phyloP scores from a whole-genome alignment of 2,113 vertebrate species.

The Nicator chloris region DNA sequence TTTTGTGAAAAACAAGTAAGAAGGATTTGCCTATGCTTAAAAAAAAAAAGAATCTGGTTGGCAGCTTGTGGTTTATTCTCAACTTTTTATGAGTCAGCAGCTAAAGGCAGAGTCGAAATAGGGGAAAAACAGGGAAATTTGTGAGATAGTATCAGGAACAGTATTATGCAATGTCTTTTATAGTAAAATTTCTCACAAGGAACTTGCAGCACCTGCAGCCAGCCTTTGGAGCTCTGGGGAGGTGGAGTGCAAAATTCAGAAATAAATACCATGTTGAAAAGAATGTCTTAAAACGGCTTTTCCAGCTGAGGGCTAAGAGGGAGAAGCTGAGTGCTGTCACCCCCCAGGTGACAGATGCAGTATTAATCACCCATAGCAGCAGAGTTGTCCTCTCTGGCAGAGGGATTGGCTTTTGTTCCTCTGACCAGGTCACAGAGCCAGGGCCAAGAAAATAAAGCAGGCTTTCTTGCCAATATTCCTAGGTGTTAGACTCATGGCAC shows the following conservation, averaged over 20 bases:
- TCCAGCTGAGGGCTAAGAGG: neutral
- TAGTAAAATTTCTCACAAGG: conserved; percentile 22
- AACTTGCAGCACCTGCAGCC: conserved; percentile 30
- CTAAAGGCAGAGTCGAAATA: neutral
- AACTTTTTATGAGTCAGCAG: conserved; percentile 45
- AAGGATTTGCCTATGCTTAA: neutral
- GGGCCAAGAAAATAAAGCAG: conserved; percentile 29
- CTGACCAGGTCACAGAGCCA: conserved; percentile 42
- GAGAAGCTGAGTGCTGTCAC: neutral
- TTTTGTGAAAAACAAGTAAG: conserved; percentile 8
- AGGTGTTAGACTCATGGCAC: conserved; percentile 26
- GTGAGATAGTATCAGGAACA: neutral
- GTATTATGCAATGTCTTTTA: neutral
- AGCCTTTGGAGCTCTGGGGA: conserved; percentile 9
- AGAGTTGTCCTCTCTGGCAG: neutral
- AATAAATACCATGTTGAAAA: neutral
- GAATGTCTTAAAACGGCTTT: neutral
- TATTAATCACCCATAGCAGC: conserved; percentile 7
- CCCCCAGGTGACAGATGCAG: conserved; percentile 16
- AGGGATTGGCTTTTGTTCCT: conserved; percentile 24
- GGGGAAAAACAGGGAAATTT: neutral
- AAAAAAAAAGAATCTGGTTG: neutral
- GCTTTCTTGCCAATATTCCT: conserved; percentile 32
- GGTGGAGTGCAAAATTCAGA: neutral
- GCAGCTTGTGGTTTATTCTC: conserved; percentile 26